A percentile compares a stretch with the other conserved stretches of the same genome.
Evolutionary conservation across 2,888 invertebrate species (phyloP).

Genomic region (Mylabris sibirica): DNA sequence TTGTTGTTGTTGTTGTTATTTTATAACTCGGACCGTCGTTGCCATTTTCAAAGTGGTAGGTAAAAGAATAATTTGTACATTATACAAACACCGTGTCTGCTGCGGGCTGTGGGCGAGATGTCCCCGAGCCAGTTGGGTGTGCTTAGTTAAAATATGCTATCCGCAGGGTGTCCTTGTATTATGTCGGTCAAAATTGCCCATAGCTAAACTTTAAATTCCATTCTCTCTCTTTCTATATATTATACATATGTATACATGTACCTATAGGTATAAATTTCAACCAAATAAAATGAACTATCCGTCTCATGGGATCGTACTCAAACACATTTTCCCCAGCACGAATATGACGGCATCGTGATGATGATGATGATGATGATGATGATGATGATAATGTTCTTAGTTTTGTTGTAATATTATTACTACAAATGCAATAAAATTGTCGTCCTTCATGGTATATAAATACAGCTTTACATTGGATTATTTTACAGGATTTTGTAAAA

Average conservation of each 20-base stretch:
- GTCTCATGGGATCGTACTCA: constrained; percentile 42
- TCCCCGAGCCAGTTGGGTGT: constrained; percentile 53
- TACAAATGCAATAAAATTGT: constrained; percentile 7
- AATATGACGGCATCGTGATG: constrained; percentile 23
- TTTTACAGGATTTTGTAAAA: not conserved
- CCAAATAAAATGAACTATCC: constrained; percentile 24
- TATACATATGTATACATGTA: not conserved
- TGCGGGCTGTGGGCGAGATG: constrained; percentile 56
- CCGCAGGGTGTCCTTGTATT: constrained; percentile 56
- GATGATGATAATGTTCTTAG: constrained; percentile 16
- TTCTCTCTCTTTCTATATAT: constrained; percentile 39
- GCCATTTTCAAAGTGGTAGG: constrained; percentile 31
- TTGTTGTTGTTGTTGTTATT: constrained; percentile 2
- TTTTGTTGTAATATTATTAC: constrained; percentile 5
- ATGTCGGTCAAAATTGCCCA: constrained; percentile 52
- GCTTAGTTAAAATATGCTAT: constrained; percentile 57
- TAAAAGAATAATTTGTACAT: constrained; percentile 51
- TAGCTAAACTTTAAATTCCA: constrained; percentile 55
- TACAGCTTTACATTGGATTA: not conserved
- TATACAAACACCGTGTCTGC: constrained; percentile 59
- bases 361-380: constrained; percentile 19
- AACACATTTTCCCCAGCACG: constrained; percentile 42
- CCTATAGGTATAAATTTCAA: constrained; percentile 8
- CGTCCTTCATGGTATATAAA: not conserved
- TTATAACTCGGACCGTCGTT: constrained; percentile 5